phyloP scores from a whole-genome alignment of 2,888 invertebrate genomes.

The Trachelus stipa region DNA sequence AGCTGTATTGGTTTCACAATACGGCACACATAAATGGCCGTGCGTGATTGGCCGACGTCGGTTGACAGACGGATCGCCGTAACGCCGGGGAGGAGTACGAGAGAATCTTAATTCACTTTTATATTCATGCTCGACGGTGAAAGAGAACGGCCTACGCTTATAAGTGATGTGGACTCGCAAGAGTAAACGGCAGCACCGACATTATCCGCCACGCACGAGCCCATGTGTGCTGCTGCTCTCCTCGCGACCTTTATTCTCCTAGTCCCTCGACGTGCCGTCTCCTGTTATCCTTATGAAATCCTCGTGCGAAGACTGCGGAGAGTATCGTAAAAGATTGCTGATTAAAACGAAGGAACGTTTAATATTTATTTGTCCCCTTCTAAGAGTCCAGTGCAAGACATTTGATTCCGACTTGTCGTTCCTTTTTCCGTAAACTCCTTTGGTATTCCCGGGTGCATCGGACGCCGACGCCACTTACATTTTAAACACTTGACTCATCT shows the following conservation, averaged over 20 bases:
- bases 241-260: neutral
- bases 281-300: neutral
- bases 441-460: constrained; percentile 45
- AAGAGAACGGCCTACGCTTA: constrained; percentile 35
- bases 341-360: neutral
- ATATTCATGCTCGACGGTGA: constrained; percentile 28
- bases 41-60: constrained; percentile 5
- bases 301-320: neutral
- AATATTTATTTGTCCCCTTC: neutral
- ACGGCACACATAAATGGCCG: constrained; percentile 4
- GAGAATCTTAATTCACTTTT: constrained; percentile 41
- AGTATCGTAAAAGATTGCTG: neutral
- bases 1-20: constrained; percentile 6
- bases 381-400: neutral
- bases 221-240: neutral
- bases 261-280: no score
- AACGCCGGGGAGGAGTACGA: constrained; percentile 12
- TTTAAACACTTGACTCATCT: constrained; percentile 52
- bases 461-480: constrained; percentile 47
- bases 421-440: constrained; percentile 32
- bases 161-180: neutral
- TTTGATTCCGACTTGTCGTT: neutral
- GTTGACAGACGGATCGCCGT: constrained; percentile 6
- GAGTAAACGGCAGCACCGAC: neutral
- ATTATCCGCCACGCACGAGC: neutral